Conservation (phyloP, 2,113 vertebrate genomes). For the Lagopus leucura region DNA sequence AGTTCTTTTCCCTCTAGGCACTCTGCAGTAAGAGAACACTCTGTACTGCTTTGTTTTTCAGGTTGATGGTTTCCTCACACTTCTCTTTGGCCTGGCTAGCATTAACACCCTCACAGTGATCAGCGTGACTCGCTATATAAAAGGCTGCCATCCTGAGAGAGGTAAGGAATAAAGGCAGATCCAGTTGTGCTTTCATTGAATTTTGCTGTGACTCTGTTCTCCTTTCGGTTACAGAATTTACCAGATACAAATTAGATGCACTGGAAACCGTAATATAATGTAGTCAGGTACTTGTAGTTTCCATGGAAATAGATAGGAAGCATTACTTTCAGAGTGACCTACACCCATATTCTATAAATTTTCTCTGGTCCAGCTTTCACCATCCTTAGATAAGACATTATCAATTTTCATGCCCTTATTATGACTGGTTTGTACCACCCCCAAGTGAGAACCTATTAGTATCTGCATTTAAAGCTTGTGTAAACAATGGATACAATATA, state of each 20-base stretch:
- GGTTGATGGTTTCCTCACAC: constrained; percentile 89
- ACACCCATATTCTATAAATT: background rate
- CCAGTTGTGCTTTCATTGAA: background rate
- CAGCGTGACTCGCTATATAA: constrained; percentile 89
- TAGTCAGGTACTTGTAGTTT: background rate
- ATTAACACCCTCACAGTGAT: constrained; percentile 91
- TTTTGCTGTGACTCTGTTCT: background rate
- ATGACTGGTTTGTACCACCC: background rate
- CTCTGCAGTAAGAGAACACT: background rate
- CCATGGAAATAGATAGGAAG: background rate
- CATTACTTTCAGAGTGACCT: background rate
- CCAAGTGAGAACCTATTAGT: background rate
- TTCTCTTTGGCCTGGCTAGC: constrained; percentile 89
- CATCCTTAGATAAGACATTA: background rate
- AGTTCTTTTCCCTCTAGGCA: background rate
- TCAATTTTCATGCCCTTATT: background rate
- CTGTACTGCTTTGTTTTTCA: constrained; percentile 63
- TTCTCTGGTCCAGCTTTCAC: background rate
- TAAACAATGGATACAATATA: background rate
- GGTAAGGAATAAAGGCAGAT: constrained; percentile 69
- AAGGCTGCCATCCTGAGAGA: constrained; percentile 84
- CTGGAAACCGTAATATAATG: background rate
- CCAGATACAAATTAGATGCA: background rate
- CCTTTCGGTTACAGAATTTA: background rate
- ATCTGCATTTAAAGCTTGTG: background rate